Evolutionary conservation across 2,113 vertebrate genomes (phyloP).

Genomic region (Daboia siamensis): DNA sequence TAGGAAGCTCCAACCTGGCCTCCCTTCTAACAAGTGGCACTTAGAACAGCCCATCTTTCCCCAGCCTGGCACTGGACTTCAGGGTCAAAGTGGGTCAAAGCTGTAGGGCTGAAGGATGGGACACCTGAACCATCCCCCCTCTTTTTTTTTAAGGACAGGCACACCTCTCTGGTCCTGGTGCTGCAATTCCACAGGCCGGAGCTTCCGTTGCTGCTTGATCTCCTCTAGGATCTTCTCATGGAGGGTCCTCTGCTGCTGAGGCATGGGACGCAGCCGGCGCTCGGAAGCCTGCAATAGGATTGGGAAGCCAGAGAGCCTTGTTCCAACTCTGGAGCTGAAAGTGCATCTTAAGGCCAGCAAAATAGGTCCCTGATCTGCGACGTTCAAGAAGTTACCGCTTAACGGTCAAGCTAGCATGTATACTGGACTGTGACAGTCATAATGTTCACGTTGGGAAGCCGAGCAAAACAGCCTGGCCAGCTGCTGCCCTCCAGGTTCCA

Average conservation of each 20-base stretch:
- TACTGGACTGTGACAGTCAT: background rate
- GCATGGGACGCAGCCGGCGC: constrained; percentile 82
- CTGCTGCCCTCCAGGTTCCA: no score
- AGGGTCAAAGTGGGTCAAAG: background rate
- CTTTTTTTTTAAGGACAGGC: accelerated
- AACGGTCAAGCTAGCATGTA: background rate
- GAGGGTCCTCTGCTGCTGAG: constrained; percentile 78
- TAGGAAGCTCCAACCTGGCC: background rate
- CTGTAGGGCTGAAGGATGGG: background rate
- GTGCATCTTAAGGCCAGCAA: background rate
- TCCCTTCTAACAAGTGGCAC: background rate
- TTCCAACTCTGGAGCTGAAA: background rate
- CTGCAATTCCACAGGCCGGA: constrained; percentile 75
- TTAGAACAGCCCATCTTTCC: background rate
- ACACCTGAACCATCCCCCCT: background rate
- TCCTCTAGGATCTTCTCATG: constrained; percentile 90
- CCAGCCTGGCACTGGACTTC: background rate
- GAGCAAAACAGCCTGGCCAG: background rate
- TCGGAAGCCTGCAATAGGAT: constrained; percentile 73
- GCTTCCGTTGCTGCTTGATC: constrained; percentile 88
- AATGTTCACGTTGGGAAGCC: background rate
- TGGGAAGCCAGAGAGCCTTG: accelerated
- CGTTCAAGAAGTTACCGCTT: background rate
- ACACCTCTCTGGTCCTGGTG: constrained; percentile 71
- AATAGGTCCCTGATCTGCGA: background rate